Percentiles rank a stretch among this genome's conserved stretches.
Conservation (phyloP, 1,140 invertebrate species). For the Polyergus mexicanus region DNA sequence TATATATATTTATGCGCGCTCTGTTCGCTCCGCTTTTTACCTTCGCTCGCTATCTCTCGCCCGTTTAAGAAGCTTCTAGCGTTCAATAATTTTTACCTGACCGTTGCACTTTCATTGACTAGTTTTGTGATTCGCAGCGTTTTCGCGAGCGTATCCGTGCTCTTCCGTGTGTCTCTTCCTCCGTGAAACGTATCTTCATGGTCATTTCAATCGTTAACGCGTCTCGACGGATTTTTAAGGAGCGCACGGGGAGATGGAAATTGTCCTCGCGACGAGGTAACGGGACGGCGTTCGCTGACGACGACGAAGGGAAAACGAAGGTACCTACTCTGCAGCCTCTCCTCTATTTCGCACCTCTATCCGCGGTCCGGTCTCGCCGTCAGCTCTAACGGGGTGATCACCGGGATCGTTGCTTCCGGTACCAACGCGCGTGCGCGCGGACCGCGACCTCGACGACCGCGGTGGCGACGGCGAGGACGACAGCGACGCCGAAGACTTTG, state of each 20-base stretch:
- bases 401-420: background rate
- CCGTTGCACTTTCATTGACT: conserved; percentile 87
- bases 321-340: conserved; percentile 60
- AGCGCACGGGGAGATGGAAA: conserved; percentile 35
- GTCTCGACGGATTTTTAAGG: background rate
- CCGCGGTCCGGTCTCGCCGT: conserved; percentile 17
- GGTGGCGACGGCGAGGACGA: conserved; percentile 48
- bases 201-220: background rate
- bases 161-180: conserved; percentile 10
- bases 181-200: conserved; percentile 24
- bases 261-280: conserved; percentile 36
- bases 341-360: conserved; percentile 38
- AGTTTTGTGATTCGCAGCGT: conserved; percentile 83
- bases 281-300: conserved; percentile 65
- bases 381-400: background rate
- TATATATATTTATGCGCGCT: conserved; percentile 23
- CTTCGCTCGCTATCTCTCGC: conserved; percentile 53
- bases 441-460: conserved; percentile 5
- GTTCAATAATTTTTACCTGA: conserved; percentile 82
- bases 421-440: background rate
- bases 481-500: conserved; percentile 59
- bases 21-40: conserved; percentile 24
- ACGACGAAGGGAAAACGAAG: conserved; percentile 60
- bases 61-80: conserved; percentile 65
- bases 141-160: conserved; percentile 64